Conservation (phyloP, 2,797 vertebrate genomes). For the Cossypha niveicapilla region DNA sequence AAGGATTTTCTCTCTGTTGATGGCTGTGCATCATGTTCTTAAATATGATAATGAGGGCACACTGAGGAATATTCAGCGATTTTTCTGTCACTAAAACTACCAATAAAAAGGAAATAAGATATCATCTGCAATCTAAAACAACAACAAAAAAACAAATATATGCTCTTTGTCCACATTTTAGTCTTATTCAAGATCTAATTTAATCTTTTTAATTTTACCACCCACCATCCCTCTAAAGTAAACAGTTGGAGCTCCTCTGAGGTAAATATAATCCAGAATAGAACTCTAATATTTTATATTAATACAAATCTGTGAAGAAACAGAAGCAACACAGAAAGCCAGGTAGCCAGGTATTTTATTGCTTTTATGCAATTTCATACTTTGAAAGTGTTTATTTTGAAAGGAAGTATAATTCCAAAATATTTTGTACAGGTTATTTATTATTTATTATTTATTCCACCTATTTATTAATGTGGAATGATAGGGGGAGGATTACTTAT, state of each 20-base stretch:
- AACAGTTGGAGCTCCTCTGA: neutral
- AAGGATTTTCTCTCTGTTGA: neutral
- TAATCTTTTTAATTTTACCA: neutral
- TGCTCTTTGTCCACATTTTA: neutral
- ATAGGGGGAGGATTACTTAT: rapidly evolving
- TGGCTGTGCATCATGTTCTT: neutral
- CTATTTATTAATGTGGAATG: neutral
- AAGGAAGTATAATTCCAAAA: neutral
- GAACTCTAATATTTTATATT: neutral
- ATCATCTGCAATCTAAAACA: neutral
- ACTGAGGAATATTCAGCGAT: neutral
- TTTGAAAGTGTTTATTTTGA: neutral
- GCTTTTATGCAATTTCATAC: neutral
- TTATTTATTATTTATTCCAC: neutral
- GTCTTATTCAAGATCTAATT: neutral
- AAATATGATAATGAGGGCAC: neutral
- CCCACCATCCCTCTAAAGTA: neutral
- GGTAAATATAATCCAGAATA: neutral
- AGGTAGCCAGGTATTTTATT: neutral
- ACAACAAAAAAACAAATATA: neutral
- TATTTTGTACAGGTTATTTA: neutral
- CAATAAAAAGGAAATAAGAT: neutral
- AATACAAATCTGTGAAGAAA: neutral
- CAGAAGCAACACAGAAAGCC: neutral
- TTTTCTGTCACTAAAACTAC: neutral